Base-by-base conservation (phyloP, 2,113 vertebrate genomes). In the Delphinus delphis region DNA sequence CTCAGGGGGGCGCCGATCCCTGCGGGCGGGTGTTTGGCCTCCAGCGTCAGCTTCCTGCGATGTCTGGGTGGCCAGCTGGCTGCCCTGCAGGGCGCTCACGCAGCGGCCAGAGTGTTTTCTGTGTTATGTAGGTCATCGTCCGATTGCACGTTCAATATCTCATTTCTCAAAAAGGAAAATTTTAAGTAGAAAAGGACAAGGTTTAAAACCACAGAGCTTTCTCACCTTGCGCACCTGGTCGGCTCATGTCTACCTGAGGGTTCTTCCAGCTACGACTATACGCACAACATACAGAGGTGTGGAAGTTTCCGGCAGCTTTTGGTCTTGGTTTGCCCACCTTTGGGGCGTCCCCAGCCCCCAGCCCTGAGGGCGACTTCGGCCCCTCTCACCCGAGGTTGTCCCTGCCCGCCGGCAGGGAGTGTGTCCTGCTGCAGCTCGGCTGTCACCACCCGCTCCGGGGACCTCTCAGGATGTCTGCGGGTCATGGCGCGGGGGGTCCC, bases 21-120 rank as follows among this genome's bases (percentile, higher is more conserved):
- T 1, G 4, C 41, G 5, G 2, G n/a, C 0, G 5, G 15, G 18
- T 0, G 25, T 55, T 26, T 8, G 15, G 47, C 1, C 17, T 70
- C 65, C 2, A 0, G 47, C 8, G 25, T 28, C 36, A 20, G 15
- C 9, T 2, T 41, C 55, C 55, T 20, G 47, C 6, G 47, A 8
- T 3, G 38, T 55, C 2, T 25, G 15, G 44, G 50, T 17, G 12
- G 1, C 31, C 4, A 53, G 2, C 44, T 1, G 8, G 83, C 63
- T 11, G 36, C 83, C 63, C 47, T 1, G 0, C 0, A 53, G 1
- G 65, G 55, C 9, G 0, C 25, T 5, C n/a, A 20, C 33, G 8
- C 3, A 14, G 9, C 3, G 33, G 83, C 1, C 53, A 47, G 86
- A 0, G 9, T 10, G 38, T 8, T 44, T 41, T 25, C 50, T 6